A percentile compares a stretch with the other conserved stretches of the same genome.
These are phyloP conservation scores for Syritta pipiens DNA, from an alignment of 2,888 invertebrate genomes.

Conservation along the genomic window DNA sequence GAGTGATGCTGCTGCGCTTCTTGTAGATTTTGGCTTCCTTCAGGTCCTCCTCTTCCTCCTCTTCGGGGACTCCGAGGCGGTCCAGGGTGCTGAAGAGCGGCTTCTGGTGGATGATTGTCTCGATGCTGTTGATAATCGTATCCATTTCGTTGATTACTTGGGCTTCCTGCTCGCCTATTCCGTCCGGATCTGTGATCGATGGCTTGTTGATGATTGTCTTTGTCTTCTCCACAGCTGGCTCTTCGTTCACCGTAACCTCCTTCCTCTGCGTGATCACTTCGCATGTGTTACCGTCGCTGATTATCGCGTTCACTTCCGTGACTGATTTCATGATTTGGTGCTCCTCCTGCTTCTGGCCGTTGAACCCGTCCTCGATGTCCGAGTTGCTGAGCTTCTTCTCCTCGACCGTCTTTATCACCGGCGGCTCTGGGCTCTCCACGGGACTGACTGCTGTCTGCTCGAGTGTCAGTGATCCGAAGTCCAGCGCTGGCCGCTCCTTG, in stretches of 20 bases:
- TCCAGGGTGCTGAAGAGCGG: conserved; percentile 51
- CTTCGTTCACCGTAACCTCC: background rate
- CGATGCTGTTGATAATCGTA: conserved; percentile 32
- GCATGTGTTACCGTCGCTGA: background rate
- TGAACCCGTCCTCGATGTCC: conserved; percentile 72
- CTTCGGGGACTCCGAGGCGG: conserved; percentile 57
- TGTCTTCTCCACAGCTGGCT: background rate
- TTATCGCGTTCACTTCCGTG: background rate
- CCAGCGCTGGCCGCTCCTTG: conserved; percentile 68
- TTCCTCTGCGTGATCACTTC: background rate
- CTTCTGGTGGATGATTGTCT: conserved; percentile 37
- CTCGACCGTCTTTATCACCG: conserved; percentile 2
- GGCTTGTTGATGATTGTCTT: background rate
- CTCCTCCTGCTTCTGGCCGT: conserved; percentile 43
- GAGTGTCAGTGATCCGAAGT: conserved; percentile 65
- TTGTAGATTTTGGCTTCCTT: conserved; percentile 70
- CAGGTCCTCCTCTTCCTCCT: conserved; percentile 55
- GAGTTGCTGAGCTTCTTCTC: conserved; percentile 66
- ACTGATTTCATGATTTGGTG: conserved; percentile 1
- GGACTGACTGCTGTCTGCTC: conserved; percentile 33
- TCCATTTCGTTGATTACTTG: conserved; percentile 37
- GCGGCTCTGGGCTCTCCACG: conserved; percentile 24
- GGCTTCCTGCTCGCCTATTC: conserved; percentile 33
- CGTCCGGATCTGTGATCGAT: conserved; percentile 12
- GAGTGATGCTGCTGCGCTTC: conserved; percentile 70